Evolutionary conservation across 1,140 invertebrate species (phyloP), one percentile per base, ranked within the genome.

Genomic region (Notospermus geniculatus): DNA sequence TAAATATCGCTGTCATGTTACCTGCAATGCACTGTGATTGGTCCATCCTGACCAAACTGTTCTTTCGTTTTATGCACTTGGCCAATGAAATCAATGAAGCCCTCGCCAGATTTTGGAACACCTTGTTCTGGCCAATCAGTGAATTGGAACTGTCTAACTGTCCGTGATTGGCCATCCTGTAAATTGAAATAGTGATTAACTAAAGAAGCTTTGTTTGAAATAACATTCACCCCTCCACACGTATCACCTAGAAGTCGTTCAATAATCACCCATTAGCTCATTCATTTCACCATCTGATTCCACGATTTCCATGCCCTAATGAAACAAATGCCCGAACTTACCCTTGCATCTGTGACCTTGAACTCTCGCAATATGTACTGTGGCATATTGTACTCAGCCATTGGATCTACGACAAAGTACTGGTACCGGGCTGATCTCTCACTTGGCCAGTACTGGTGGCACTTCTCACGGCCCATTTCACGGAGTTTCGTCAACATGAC

Each of bases 11-110:
- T n/a, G n/a, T n/a, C n/a, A n/a, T n/a, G n/a, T 72, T 76, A 92
- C 88, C 90, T 93, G 87, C 97, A 99, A 81, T 99, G 97, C 17
- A 99, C 97, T 39, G 95, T 95, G 65, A 99, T 99, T 19, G 97
- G 97, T 17, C 97, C 97, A 77, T 98, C 95, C 77, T 98, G 94
- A 23, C 97, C 97, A 83, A 99, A 99, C 80, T 99, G 95, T 78
- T 98, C 94, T 83, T 99, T 99, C 30, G 97, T 99, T 84, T 99
- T 98, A 83, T 99, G 97, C 36, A 99, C 96, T 80, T 99, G 96
- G 15, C 95, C 94, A 71, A 98, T 95, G 64, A 84, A 84, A 54
- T 85, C 82, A 67, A 99, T 97, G 80, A 99, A 98, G 23, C 92
- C 93, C 78, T 99, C 96, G 1, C 94, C 96, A 32, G 92, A 94